phyloP scores from a whole-genome alignment of 2,797 vertebrate species.

The Clarias fuscus region DNA sequence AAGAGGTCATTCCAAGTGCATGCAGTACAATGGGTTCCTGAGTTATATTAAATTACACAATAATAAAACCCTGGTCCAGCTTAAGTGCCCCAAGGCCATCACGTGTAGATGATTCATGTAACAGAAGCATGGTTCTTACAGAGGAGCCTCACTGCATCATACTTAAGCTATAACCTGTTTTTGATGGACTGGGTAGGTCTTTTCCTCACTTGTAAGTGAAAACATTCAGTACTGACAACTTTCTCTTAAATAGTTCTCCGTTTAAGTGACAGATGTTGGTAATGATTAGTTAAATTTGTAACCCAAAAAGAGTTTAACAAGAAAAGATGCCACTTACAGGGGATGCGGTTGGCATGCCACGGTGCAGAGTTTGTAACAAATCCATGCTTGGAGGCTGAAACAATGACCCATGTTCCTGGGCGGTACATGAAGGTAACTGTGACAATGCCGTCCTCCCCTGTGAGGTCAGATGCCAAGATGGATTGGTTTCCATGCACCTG shows the following conservation, averaged over 20 bases:
- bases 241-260: background rate
- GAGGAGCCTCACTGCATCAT: background rate
- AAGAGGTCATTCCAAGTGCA: conserved; percentile 16
- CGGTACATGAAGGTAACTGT: conserved; percentile 77
- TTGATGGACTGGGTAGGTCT: background rate
- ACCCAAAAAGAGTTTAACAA: background rate
- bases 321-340: conserved; percentile 70
- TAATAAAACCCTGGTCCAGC: background rate
- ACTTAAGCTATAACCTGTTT: background rate
- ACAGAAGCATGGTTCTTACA: background rate
- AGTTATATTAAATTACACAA: conserved; percentile 24
- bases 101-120: conserved; percentile 12
- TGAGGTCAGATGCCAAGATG: conserved; percentile 69
- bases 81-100: background rate
- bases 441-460: conserved; percentile 72
- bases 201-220: background rate
- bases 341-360: conserved; percentile 82
- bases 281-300: background rate
- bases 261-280: background rate
- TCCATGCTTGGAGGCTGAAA: conserved; percentile 77
- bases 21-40: conserved; percentile 13
- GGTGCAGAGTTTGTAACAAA: conserved; percentile 82
- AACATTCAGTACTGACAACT: background rate
- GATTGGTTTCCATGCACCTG: conserved; percentile 79
- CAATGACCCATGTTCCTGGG: conserved; percentile 81